Base-by-base conservation (phyloP, 2,888 invertebrate genomes). In the Melolontha melolontha region DNA sequence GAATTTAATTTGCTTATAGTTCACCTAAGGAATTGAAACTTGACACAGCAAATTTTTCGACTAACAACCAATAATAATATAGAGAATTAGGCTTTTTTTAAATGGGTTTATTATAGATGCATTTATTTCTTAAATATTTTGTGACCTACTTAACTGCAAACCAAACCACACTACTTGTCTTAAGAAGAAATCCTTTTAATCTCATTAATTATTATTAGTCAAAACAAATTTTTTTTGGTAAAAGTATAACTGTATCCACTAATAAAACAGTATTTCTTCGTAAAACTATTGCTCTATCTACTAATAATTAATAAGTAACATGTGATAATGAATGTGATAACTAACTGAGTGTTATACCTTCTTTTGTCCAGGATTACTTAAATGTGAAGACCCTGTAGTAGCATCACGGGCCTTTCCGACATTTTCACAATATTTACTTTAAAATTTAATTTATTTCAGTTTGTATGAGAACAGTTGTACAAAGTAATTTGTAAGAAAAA, bases 301-400 rank as follows among this genome's bases (percentile, higher is more conserved):
- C 14, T 40, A 55, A 41, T 17, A 44, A 44, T 29, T 59, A 59
- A 59, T 44, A 34, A 34, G 34, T 14, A 34, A 41, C 17, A 49
- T 66, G 55, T 57, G 55, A 66, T 49, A 66, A 40, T 57, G n/a
- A 47, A 47, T 66, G 66, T 57, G 55, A 57, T 66, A 66, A 55
- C 49, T 64, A 51, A 52, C 41, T 64, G 51, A 40, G 27, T 55
- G 34, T 59, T 44, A n/a, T 59, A 42, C 44, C 64, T 52, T 52
- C 49, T 57, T 57, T 57, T 66, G 66, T 66, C 40, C 55, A 66
- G 66, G 66, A 66, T 41, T 55, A 50, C 55, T 66, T 57, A 57
- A 47, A 66, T 44, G 44, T 22, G 66, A 59, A 59, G 59, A 59
- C 59, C 40, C 55, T 47, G 14, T 49, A 39, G 55, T 66, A 54